A percentile compares a stretch with the other conserved stretches of the same genome.
Evolutionary conservation across 2,888 invertebrate genomes (phyloP).

Genomic region (Drosophila demipolita): DNA sequence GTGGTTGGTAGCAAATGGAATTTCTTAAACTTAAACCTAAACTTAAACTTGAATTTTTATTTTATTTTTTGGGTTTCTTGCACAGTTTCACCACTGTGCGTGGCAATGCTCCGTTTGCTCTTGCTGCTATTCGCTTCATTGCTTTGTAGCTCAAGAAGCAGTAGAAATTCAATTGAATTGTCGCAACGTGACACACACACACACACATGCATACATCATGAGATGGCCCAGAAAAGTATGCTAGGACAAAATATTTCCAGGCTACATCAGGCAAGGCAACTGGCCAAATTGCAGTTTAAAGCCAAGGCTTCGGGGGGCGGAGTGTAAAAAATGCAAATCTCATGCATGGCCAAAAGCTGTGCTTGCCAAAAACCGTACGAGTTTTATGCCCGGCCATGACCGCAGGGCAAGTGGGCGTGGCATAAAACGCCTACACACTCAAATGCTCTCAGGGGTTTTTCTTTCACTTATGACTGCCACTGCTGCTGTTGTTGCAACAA

Average conservation of each 20-base stretch:
- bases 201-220: constrained; percentile 25
- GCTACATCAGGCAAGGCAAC: constrained; percentile 27
- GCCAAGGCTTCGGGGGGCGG: constrained; percentile 10
- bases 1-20: not conserved
- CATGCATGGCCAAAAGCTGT: constrained; percentile 70
- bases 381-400: constrained; percentile 66
- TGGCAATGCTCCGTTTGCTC: constrained; percentile 25
- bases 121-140: constrained; percentile 27
- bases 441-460: constrained; percentile 30
- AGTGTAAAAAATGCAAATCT: constrained; percentile 75
- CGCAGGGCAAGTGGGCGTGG: constrained; percentile 53
- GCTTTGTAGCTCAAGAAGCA: constrained; percentile 57
- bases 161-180: constrained; percentile 75
- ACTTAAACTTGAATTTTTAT: too few species aligned
- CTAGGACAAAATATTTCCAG: constrained; percentile 57
- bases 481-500: constrained; percentile 10
- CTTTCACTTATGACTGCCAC: constrained; percentile 20
- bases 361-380: constrained; percentile 66
- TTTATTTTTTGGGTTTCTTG: not conserved
- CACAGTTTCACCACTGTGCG: not conserved
- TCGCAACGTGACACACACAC: constrained; percentile 55
- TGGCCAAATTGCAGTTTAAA: constrained; percentile 64
- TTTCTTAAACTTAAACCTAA: not conserved
- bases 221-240: constrained; percentile 75
- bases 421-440: constrained; percentile 21